Conservation (phyloP, 1,140 invertebrate species). For the Trissolcus basalis region DNA sequence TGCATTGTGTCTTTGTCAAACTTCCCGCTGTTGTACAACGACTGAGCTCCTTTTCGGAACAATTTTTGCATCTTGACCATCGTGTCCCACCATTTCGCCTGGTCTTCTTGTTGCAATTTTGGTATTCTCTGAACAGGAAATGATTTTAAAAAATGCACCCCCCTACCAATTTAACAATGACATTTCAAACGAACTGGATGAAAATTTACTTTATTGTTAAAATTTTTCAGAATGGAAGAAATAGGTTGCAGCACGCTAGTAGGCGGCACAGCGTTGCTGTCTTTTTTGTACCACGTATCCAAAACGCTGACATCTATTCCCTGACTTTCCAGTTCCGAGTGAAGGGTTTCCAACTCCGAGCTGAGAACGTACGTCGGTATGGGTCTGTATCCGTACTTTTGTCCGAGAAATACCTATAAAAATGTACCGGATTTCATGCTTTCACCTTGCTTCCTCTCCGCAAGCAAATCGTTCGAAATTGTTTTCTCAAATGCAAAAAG, state of each 20-base stretch:
- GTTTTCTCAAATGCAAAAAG: slow-evolving; percentile 28
- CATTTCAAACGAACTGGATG: not conserved
- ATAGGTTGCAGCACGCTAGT: slow-evolving; percentile 97
- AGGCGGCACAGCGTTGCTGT: slow-evolving; percentile 95
- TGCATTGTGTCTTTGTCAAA: slow-evolving; percentile 96
- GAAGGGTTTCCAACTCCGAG: slow-evolving; percentile 92
- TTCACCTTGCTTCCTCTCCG: slow-evolving; percentile 4
- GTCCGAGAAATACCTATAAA: slow-evolving; percentile 91
- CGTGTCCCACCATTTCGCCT: slow-evolving; percentile 98
- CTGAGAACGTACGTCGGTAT: slow-evolving; percentile 96
- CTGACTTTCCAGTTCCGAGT: slow-evolving; percentile 85
- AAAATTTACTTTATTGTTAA: slow-evolving; percentile 93
- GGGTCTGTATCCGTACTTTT: slow-evolving; percentile 98
- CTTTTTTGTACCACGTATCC: slow-evolving; percentile 97
- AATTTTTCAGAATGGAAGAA: slow-evolving; percentile 97
- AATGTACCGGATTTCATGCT: slow-evolving; percentile 27
- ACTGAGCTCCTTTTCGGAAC: slow-evolving; percentile 92
- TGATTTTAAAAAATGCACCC: not conserved
- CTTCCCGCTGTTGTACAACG: slow-evolving; percentile 88
- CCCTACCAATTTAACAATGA: not conserved
- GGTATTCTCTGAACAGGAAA: slow-evolving; percentile 85
- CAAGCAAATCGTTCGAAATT: slow-evolving; percentile 12
- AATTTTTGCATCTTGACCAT: slow-evolving; percentile 96
- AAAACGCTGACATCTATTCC: slow-evolving; percentile 89
- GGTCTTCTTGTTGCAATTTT: slow-evolving; percentile 96